phyloP scores from a whole-genome alignment of 2,113 vertebrate genomes.

The Etheostoma spectabile region DNA sequence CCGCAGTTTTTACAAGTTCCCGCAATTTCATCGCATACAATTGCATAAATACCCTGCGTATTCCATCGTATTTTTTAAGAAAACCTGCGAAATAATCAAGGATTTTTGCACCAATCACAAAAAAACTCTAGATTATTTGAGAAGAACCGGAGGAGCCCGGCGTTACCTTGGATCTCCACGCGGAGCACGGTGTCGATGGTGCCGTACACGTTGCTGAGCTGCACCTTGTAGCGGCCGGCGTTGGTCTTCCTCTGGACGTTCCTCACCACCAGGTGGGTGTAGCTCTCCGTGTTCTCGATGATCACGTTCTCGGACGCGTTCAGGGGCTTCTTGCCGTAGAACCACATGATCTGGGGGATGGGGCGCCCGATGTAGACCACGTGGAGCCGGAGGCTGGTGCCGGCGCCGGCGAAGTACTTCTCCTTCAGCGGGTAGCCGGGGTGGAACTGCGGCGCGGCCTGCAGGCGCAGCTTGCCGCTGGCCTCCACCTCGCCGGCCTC shows the following conservation, averaged over 20 bases:
- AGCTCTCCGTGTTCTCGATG: constrained; percentile 98
- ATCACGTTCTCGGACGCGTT: constrained; percentile 90
- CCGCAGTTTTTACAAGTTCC: too few relatives aligned
- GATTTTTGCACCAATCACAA: too few relatives aligned
- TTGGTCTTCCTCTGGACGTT: constrained; percentile 95
- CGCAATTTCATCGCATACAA: too few relatives aligned
- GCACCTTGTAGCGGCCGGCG: constrained; percentile 97
- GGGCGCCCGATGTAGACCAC: constrained; percentile 97
- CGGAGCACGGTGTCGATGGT: constrained; percentile 90
- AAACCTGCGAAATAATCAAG: too few relatives aligned
- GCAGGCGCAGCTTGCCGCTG: constrained; percentile 93
- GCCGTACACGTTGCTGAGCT: constrained; percentile 94
- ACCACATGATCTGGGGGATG: constrained; percentile 98
- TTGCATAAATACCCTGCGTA: too few relatives aligned
- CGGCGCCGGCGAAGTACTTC: constrained; percentile 91
- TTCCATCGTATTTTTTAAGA: too few relatives aligned
- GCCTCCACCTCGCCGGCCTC: constrained; percentile 96
- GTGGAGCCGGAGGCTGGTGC: constrained; percentile 95
- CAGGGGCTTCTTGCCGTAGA: constrained; percentile 94
- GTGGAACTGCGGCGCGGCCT: constrained; percentile 95
- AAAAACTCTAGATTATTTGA: too few relatives aligned
- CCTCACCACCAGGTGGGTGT: constrained; percentile 95
- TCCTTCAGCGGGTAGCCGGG: constrained; percentile 97
- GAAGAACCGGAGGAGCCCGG: too few relatives aligned
- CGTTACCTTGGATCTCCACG: constrained; percentile 98